These are phyloP conservation scores for Gastrophysa polygoni DNA, from an alignment of 2,888 invertebrate species.

Conservation along the genomic window DNA sequence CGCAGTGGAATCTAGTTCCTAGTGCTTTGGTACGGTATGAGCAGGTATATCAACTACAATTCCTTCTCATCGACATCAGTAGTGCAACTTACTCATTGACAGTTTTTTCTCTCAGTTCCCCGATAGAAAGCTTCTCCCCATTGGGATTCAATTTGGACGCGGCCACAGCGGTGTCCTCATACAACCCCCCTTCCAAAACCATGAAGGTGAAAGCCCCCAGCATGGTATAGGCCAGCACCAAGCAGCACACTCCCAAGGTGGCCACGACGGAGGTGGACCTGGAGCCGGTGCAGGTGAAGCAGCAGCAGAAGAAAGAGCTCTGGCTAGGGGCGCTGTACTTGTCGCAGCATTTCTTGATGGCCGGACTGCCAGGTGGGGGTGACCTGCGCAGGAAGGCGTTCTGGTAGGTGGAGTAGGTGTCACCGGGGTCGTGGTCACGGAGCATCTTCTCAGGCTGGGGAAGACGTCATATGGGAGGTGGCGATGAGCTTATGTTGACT, in stretches of 20 bases:
- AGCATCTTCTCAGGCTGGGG: slow-evolving; percentile 38
- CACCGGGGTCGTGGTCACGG: slow-evolving; percentile 45
- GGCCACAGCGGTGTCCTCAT: slow-evolving; percentile 66
- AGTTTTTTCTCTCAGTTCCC: slow-evolving; percentile 70
- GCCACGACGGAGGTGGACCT: slow-evolving; percentile 71
- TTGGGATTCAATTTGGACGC: slow-evolving; percentile 69
- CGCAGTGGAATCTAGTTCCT: no score
- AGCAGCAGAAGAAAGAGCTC: slow-evolving; percentile 61
- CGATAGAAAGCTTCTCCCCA: slow-evolving; percentile 46
- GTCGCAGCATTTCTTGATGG: slow-evolving; percentile 52
- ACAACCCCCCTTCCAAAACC: slow-evolving; percentile 73
- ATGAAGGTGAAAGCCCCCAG: slow-evolving; percentile 92
- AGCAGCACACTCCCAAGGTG: slow-evolving; percentile 77
- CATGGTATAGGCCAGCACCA: slow-evolving; percentile 90
- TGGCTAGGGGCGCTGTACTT: slow-evolving; percentile 33
- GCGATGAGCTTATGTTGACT: neutral
- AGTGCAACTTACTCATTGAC: slow-evolving; percentile 65
- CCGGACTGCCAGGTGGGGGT: slow-evolving; percentile 56
- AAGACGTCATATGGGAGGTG: slow-evolving; percentile 21
- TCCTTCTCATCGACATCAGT: no score
- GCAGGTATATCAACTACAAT: no score
- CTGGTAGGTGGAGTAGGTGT: slow-evolving; percentile 50
- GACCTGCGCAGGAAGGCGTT: slow-evolving; percentile 51
- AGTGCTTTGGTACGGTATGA: no score
- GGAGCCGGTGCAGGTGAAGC: slow-evolving; percentile 63